phyloP scores from a whole-genome alignment of 2,888 invertebrate species.

The Dolichomitus sp. region DNA sequence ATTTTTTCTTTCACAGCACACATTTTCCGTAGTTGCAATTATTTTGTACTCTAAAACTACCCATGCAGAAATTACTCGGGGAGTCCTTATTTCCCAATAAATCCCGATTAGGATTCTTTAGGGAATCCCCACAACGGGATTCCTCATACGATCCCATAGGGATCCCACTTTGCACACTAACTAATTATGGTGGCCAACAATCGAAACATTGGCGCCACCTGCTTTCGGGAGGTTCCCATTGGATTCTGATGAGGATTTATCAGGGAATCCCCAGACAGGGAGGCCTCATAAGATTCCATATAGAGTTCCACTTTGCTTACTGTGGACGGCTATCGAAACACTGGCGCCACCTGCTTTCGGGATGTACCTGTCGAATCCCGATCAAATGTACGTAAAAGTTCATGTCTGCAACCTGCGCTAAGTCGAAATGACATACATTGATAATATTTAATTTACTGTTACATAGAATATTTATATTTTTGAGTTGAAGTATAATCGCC shows the following conservation, averaged over 20 bases:
- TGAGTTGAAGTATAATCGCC: background rate
- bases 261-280: constrained; percentile 21
- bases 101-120: background rate
- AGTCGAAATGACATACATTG: background rate
- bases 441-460: background rate
- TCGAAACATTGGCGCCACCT: constrained; percentile 5
- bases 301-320: background rate
- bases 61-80: background rate
- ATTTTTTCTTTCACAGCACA: no score
- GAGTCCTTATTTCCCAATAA: constrained; percentile 1
- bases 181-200: background rate
- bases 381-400: constrained; percentile 13
- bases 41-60: no score
- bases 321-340: constrained; percentile 3
- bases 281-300: constrained; percentile 4
- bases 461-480: background rate
- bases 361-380: constrained; percentile 15
- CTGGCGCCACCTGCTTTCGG: constrained; percentile 14
- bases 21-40: no score
- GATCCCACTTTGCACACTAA: background rate
- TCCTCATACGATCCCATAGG: background rate
- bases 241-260: constrained; percentile 25
- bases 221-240: constrained; percentile 3
- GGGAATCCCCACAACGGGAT: background rate
- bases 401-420: background rate